Base-by-base conservation (phyloP, 1,140 invertebrate genomes). In the Drosophila parabipectinata region DNA sequence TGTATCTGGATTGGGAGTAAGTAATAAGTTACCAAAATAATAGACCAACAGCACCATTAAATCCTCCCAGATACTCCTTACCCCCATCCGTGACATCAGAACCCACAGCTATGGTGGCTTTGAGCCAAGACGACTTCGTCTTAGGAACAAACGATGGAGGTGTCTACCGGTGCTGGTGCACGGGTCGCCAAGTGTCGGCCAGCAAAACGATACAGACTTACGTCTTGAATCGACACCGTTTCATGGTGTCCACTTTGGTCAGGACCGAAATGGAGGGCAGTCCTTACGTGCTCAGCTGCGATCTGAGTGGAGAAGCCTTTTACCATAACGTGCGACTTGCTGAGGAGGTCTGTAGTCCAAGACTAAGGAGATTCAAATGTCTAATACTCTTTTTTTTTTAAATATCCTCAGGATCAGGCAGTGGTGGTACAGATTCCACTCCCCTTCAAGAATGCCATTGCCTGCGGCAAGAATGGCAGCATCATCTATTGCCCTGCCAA, bases 391-490 rank as follows among this genome's bases (percentile, higher is more conserved):
- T 3, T 28, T 12, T 62, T 8, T 59, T 4, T 44, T 0, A 10
- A 24, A 26, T n/a, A 5, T 14, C 15, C 8, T 2, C n/a, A 91
- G 90, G 88, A 91, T 32, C 61, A 62, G 12, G 63, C 83, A 45
- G 52, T 89, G 9, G 77, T 90, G 58, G 71, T 90, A 15, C 80
- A 90, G 58, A 91, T 91, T 5, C 90, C 90, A 2, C 32, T 91
- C 30, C 90, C 90, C 0, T 91, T 91, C n/a, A 91, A 90, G 56
- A 91, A 87, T 28, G 68, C 71, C 4, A 72, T 91, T 0, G 79
- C 84, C 14, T 88, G 88, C 61, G 84, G 84, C 2, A 68, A 73
- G 4, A 68, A 91, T 51, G 88, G 69, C 2, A 81, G 76, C 14
- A 63, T 90, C 7, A 88, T 91, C 8, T 91, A 79, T 37, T 84